phyloP scores from a whole-genome alignment of 2,113 vertebrate genomes.

The Crocuta crocuta region DNA sequence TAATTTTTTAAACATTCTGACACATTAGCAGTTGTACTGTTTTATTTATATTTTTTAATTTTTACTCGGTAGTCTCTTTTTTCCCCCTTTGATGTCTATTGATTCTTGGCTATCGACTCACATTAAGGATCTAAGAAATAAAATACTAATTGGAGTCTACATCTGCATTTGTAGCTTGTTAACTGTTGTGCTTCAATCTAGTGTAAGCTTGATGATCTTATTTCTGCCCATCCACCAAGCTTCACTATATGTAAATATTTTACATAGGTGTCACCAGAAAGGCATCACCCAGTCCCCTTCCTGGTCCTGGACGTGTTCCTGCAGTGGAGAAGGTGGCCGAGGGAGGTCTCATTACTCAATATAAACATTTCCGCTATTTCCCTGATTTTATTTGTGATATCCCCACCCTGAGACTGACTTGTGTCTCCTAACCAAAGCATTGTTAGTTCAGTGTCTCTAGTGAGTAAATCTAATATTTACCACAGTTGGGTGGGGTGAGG shows the following conservation, averaged over 20 bases:
- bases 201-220: background rate
- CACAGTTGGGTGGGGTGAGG: background rate
- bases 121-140: background rate
- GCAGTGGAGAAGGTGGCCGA: background rate
- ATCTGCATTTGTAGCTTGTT: background rate
- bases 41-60: background rate
- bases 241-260: background rate
- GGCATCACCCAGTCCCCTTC: background rate
- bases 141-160: background rate
- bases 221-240: background rate
- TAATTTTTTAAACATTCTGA: background rate
- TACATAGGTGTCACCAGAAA: background rate
- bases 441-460: background rate
- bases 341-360: background rate
- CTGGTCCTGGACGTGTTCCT: accelerated
- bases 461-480: background rate
- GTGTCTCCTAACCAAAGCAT: background rate
- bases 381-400: background rate
- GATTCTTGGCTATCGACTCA: background rate
- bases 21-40: background rate
- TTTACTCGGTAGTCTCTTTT: background rate
- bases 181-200: background rate
- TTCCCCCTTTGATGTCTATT: background rate
- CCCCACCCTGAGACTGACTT: background rate
- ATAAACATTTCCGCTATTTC: background rate